Base-by-base conservation (phyloP, 2,797 vertebrate genomes). In the Hoplostethus atlanticus region DNA sequence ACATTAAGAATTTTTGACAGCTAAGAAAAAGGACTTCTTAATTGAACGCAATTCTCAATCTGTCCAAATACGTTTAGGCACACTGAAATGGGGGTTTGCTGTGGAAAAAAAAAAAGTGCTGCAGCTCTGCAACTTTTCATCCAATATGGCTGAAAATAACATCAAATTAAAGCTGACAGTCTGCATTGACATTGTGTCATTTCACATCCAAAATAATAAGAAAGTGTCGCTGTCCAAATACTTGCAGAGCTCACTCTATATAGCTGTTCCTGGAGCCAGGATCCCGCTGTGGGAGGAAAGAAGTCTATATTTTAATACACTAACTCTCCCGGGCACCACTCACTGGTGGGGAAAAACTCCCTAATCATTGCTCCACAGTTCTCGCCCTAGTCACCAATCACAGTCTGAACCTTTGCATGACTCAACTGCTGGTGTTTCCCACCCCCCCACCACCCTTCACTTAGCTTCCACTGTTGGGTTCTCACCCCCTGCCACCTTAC, bases 131-230 rank as follows among this genome's bases (percentile, higher is more conserved):
- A 21, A 21, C 66, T 77, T 77, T 74, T 79, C 21, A 64, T 54
- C 63, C 21, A 54, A 56, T 59, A 17, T 64, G 68, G 68, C 58
- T 13, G 17, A 50, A 77, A 73, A 74, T 59, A 75, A 67, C 72
- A 42, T 57, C 48, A 74, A 80, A 89, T 80, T 68, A 79, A 77
- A 86, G 52, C 64, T 77, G 63, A 64, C 65, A 86, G 56, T 62
- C 38, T 44, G 64, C 59, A 61, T 56, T 15, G 6, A 30, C 5
- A 5, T 64, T 77, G 17, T 44, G 79, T 65, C 65, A 72, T 81
- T 85, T 84, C 66, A 84, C 42, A 75, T 81, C 58, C 78, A 73
- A 64, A 83, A 76, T 86, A 85, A 86, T 78, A 80, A 79, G 64
- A 81, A 70, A 79, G 17, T 68, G 62, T 79, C 79, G 78, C 40